Base-by-base conservation (phyloP, 2,113 vertebrate species). In the Panurus biarmicus region DNA sequence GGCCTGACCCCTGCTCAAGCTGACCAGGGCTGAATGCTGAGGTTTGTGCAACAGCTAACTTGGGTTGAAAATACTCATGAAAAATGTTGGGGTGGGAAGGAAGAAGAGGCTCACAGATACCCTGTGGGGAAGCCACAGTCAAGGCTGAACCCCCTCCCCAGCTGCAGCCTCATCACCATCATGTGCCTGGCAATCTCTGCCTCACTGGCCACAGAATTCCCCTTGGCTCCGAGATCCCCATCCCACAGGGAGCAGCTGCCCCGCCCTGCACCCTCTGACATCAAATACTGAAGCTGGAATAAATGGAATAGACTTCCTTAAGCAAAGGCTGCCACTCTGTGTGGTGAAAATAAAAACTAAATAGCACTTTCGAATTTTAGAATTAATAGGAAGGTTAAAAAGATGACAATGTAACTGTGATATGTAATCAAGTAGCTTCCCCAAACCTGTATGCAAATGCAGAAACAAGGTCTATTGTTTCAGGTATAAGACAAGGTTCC, bases 201-300 rank as follows among this genome's bases (percentile, higher is more conserved):
- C 36, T 20, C 29, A 26, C 10, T 2, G 0, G 14, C 53, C 5
- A 2, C 29, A 14, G 76, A 33, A 60, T 29, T 7, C 12, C 29
- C 11, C 57, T 61, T 1, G 2, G 56, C 54, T 70, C 35, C 44
- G 33, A 75, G 67, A 28, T 36, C 22, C 38, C 33, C 12, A 12
- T 36, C 28, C 45, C 58, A 48, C 31, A 35, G 25, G 33, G 33
- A 89, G 62, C 42, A 93, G 35, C 33, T 6, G 1, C 44, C 14
- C 14, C 0, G 0, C 0, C 0, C 8, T 56, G 69, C 3, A 1
- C 51, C 22, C 14, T 44, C 8, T 48, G 56, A 86, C 50, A 65
- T 42, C 47, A n/a, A 80, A 53, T 18, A 20, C 1, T 70, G 60
- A 76, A 65, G 26, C 33, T 42, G 19, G 36, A 65, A 87, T 48